These are phyloP conservation scores for Nothobranchius kuhntae DNA, from an alignment of 2,113 vertebrate genomes.

Conservation along the genomic window DNA sequence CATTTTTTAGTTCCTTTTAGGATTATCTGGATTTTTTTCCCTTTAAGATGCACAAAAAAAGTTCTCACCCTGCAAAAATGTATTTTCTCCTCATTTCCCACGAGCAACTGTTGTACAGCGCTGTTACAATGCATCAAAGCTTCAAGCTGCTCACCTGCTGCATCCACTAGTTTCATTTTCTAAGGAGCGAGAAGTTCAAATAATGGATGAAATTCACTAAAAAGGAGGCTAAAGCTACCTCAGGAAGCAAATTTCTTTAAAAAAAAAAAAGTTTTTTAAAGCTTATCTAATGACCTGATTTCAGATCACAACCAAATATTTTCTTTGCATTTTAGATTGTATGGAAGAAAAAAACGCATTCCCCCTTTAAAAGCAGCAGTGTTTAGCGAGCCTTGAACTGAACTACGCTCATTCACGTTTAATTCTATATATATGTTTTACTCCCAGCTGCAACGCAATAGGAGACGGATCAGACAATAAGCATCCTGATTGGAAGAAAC, in stretches of 20 bases:
- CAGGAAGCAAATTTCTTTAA: neutral
- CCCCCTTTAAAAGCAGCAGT: neutral
- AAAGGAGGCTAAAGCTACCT: slow-evolving; percentile 1
- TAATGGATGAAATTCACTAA: neutral
- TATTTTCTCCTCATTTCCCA: neutral
- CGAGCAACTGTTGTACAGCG: neutral
- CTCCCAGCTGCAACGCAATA: slow-evolving; percentile 35
- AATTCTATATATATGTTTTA: slow-evolving; percentile 1
- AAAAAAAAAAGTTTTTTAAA: neutral
- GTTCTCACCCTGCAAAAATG: neutral
- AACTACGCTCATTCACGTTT: neutral
- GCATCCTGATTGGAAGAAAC: slow-evolving; percentile 26
- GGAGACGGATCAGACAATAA: slow-evolving; percentile 21
- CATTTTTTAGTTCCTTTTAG: neutral
- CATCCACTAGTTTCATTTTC: slow-evolving; percentile 18
- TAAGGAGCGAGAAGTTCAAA: slow-evolving; percentile 21
- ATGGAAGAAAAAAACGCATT: neutral
- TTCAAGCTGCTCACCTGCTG: slow-evolving; percentile 14
- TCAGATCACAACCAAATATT: neutral
- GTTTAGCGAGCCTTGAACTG: slow-evolving; percentile 17
- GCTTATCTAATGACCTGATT: neutral
- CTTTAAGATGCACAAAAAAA: neutral
- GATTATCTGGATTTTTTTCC: neutral
- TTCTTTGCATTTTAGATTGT: no score
- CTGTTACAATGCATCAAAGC: slow-evolving; percentile 2